A percentile compares a stretch with the other conserved stretches of the same genome.
Evolutionary conservation across 2,888 invertebrate species (phyloP).

Genomic region (Sinhomidia bicolor): DNA sequence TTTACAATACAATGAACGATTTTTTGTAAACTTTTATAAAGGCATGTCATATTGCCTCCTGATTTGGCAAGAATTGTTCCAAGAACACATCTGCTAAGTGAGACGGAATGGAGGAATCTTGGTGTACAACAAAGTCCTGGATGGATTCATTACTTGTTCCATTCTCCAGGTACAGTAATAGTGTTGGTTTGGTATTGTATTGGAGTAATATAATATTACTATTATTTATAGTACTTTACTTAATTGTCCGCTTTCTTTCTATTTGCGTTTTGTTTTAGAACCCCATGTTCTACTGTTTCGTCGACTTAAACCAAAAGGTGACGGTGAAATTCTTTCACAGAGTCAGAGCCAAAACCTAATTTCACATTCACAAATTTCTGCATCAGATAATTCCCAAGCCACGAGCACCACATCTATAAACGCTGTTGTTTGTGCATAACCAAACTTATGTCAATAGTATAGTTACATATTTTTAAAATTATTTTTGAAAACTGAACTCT

Average conservation of each 20-base stretch:
- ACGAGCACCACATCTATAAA: constrained; percentile 54
- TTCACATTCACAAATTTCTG: constrained; percentile 3
- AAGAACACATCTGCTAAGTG: constrained; percentile 94
- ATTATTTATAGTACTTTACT: too few relatives aligned
- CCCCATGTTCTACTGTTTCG: constrained; percentile 93
- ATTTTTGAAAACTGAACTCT: too few relatives aligned
- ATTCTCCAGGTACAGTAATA: constrained; percentile 92
- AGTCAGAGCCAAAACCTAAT: constrained; percentile 26
- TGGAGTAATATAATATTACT: too few relatives aligned
- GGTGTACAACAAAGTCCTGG: constrained; percentile 97
- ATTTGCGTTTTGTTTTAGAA: constrained; percentile 83
- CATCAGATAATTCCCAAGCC: constrained; percentile 39
- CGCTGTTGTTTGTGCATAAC: constrained; percentile 44
- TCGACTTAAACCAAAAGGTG: constrained; percentile 82
- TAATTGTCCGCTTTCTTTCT: background rate
- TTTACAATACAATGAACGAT: background rate
- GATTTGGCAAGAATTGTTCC: constrained; percentile 93
- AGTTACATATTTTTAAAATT: too few relatives aligned
- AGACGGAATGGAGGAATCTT: constrained; percentile 96
- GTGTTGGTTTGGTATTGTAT: too few relatives aligned
- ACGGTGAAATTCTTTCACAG: background rate
- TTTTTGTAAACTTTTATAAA: constrained; percentile 81
- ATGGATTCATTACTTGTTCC: constrained; percentile 95
- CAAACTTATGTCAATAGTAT: too few relatives aligned
- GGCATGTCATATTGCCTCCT: constrained; percentile 94